Percentiles rank a stretch among this genome's conserved stretches.
phyloP scores from a whole-genome alignment of 1,140 invertebrate genomes.

The Lepeophtheirus salmonis region DNA sequence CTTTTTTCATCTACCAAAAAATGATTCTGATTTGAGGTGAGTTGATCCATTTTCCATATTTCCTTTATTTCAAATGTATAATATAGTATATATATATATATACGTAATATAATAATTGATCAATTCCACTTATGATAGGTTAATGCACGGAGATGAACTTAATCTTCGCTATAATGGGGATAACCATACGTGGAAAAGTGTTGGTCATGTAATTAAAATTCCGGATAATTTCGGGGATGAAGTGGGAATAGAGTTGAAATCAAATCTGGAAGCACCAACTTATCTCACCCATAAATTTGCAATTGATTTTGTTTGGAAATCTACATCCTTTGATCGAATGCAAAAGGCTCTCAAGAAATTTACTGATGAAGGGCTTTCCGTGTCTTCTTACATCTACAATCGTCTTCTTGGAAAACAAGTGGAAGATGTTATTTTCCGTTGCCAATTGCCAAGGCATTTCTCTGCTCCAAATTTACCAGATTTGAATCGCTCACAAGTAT shows the following conservation, averaged over 20 bases:
- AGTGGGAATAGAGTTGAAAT: slow-evolving; percentile 88
- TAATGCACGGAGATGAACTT: slow-evolving; percentile 99
- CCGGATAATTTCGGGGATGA: slow-evolving; percentile 98
- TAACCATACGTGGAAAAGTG: slow-evolving; percentile 80
- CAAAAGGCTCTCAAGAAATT: slow-evolving; percentile 82
- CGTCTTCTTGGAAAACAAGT: slow-evolving; percentile 48
- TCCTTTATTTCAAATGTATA: not conserved
- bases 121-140: slow-evolving; percentile 28
- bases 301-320: slow-evolving; percentile 99
- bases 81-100: too few relatives aligned
- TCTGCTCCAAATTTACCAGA: slow-evolving; percentile 92
- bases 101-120: too few relatives aligned
- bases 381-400: slow-evolving; percentile 94
- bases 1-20: slow-evolving; percentile 91
- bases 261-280: slow-evolving; percentile 64
- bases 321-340: slow-evolving; percentile 98
- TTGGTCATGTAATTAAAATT: slow-evolving; percentile 92
- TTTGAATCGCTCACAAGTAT: slow-evolving; percentile 88
- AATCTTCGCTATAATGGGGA: slow-evolving; percentile 82
- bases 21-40: slow-evolving; percentile 44
- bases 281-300: slow-evolving; percentile 89
- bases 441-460: slow-evolving; percentile 82
- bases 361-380: slow-evolving; percentile 84
- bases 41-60: not conserved
- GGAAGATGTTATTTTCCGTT: slow-evolving; percentile 78